A percentile compares a stretch with the other conserved stretches of the same genome.
Evolutionary conservation across 2,888 invertebrate genomes (phyloP).

Genomic region (Thymelicus lineola): DNA sequence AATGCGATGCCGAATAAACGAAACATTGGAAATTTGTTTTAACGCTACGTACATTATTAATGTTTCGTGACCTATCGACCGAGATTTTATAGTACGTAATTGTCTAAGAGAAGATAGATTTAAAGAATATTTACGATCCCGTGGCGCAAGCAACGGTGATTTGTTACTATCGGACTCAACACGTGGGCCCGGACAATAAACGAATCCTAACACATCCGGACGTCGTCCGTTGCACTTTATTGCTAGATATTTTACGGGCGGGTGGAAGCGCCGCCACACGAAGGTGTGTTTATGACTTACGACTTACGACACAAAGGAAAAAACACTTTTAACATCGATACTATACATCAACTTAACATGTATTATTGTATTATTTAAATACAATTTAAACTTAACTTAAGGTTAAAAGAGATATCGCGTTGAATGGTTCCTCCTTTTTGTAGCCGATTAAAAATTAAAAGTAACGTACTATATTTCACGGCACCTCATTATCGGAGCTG

Average conservation of each 20-base stretch:
- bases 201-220: conserved; percentile 72
- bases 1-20: conserved; percentile 59
- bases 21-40: conserved; percentile 44
- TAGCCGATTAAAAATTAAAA: conserved; percentile 8
- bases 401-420: not conserved
- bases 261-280: conserved; percentile 54
- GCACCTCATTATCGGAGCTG: conserved; percentile 70
- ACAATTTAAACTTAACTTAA: not conserved
- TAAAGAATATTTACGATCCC: conserved; percentile 63
- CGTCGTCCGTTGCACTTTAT: conserved; percentile 73
- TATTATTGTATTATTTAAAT: too few species aligned
- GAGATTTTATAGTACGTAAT: conserved; percentile 45
- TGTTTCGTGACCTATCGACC: conserved; percentile 32
- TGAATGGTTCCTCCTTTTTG: not conserved
- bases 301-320: conserved; percentile 48
- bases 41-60: conserved; percentile 14
- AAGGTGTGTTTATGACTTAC: conserved; percentile 59
- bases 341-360: too few species aligned
- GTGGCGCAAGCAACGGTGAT: conserved; percentile 56
- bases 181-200: conserved; percentile 73
- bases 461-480: conserved; percentile 47
- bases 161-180: conserved; percentile 62
- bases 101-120: conserved; percentile 55
- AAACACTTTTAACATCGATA: not conserved
- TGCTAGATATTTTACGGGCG: conserved; percentile 73